phyloP scores from a whole-genome alignment of 2,797 vertebrate genomes.

The Percopsis omiscomaycus region DNA sequence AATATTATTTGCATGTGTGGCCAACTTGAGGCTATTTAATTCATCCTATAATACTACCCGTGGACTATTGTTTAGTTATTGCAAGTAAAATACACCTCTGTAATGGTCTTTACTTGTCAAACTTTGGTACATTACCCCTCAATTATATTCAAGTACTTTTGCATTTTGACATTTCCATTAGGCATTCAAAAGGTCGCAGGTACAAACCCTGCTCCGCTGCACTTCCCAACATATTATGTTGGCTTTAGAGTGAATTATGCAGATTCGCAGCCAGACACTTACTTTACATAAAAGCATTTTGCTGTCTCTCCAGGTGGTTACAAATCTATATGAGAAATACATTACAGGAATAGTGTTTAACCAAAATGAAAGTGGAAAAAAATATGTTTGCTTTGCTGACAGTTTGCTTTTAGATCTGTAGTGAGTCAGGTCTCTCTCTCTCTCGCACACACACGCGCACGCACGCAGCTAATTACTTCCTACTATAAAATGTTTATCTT shows the following conservation, averaged over 20 bases:
- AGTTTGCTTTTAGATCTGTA: background rate
- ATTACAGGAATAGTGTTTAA: background rate
- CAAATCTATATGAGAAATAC: constrained; percentile 22
- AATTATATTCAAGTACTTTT: constrained; percentile 22
- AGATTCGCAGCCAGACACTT: constrained; percentile 25
- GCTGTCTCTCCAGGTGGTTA: constrained; percentile 35
- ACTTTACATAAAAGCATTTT: constrained; percentile 47
- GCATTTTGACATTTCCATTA: constrained; percentile 7
- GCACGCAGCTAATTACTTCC: too few species aligned
- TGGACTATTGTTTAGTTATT: background rate
- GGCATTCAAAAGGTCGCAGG: constrained; percentile 23
- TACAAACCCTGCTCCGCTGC: constrained; percentile 13
- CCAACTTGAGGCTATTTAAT: too few species aligned
- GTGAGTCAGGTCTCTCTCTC: constrained; percentile 2
- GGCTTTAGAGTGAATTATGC: constrained; percentile 39
- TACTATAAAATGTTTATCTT: too few species aligned
- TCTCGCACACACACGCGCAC: background rate
- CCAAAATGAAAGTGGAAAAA: background rate
- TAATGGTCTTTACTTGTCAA: constrained; percentile 2
- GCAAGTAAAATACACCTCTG: constrained; percentile 3
- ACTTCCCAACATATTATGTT: constrained; percentile 31
- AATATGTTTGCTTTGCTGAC: background rate
- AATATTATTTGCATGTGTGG: too few species aligned
- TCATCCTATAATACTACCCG: too few species aligned
- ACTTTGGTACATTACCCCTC: constrained; percentile 16